Evolutionary conservation across 2,113 vertebrate species (phyloP).

Genomic region (Saguinus imperator): DNA sequence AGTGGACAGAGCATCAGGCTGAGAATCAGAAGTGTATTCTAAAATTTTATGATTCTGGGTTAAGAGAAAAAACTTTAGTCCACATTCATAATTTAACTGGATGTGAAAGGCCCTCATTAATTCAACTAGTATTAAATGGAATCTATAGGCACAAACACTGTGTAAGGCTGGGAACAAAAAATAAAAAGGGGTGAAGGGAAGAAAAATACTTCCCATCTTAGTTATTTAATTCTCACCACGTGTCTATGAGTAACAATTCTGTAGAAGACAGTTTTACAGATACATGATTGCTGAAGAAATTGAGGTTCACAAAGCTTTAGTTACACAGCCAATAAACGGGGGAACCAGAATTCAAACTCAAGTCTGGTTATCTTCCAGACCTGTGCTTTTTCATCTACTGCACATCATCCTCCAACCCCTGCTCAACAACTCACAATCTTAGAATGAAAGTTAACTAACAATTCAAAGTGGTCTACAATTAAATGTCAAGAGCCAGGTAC

Average conservation of each 20-base stretch:
- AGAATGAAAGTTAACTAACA: background rate
- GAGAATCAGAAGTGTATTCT: background rate
- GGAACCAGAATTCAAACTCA: background rate
- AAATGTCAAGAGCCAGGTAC: background rate
- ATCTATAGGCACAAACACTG: background rate
- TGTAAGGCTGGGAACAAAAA: background rate
- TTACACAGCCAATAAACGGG: background rate
- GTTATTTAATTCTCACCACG: background rate
- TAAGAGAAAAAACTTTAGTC: background rate
- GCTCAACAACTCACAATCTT: background rate
- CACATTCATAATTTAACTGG: background rate
- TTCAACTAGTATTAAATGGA: background rate
- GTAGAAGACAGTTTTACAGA: background rate
- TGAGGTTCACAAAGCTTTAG: background rate
- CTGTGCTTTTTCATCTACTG: background rate
- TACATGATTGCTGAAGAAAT: background rate
- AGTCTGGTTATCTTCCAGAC: background rate
- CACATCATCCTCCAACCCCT: background rate
- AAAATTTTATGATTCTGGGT: background rate
- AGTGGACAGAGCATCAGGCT: background rate
- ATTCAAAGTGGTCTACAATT: background rate
- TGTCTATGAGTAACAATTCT: background rate
- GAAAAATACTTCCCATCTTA: background rate
- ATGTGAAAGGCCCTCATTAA: background rate
- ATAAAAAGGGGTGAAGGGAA: background rate